Evolutionary conservation across 2,888 invertebrate genomes (phyloP).

Genomic region (Ormyrus thymus): DNA sequence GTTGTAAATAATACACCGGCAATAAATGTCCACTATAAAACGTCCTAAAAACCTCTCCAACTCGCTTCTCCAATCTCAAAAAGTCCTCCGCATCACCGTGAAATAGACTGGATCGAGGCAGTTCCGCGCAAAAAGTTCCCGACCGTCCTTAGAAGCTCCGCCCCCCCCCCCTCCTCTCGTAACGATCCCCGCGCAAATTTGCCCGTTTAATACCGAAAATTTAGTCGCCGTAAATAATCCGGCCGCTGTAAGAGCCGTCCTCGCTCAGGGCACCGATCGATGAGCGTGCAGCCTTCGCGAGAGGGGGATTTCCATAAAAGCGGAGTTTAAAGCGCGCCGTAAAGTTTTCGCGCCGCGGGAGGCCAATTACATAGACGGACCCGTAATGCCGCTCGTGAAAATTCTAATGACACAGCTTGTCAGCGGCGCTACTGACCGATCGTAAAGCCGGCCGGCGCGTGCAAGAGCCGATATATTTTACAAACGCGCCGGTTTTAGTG

Average conservation of each 20-base stretch:
- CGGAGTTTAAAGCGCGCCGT: constrained; percentile 15
- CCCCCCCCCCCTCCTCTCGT: too few species aligned
- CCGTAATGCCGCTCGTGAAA: constrained; percentile 69
- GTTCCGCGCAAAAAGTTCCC: neutral
- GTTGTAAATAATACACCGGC: too few species aligned
- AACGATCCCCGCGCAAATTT: neutral
- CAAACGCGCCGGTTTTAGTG: too few species aligned
- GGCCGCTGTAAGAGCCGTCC: too few species aligned
- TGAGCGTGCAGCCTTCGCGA: neutral
- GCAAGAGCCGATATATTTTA: too few species aligned
- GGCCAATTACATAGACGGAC: constrained; percentile 66
- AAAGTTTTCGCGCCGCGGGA: constrained; percentile 62
- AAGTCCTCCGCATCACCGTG: neutral
- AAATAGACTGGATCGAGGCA: too few species aligned
- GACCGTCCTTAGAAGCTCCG: neutral
- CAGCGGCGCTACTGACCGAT: constrained; percentile 45
- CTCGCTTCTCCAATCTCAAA: neutral
- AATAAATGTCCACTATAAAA: neutral
- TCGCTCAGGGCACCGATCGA: too few species aligned
- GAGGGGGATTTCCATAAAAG: constrained; percentile 41
- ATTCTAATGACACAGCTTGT: constrained; percentile 67
- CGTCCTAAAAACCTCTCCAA: too few species aligned
- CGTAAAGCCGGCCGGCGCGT: constrained; percentile 14
- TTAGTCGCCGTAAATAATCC: too few species aligned
- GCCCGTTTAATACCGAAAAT: too few species aligned